Percentiles rank a stretch among this genome's conserved stretches.
Conservation (phyloP, 2,113 vertebrate species). For the Orientallactaga bullata region DNA sequence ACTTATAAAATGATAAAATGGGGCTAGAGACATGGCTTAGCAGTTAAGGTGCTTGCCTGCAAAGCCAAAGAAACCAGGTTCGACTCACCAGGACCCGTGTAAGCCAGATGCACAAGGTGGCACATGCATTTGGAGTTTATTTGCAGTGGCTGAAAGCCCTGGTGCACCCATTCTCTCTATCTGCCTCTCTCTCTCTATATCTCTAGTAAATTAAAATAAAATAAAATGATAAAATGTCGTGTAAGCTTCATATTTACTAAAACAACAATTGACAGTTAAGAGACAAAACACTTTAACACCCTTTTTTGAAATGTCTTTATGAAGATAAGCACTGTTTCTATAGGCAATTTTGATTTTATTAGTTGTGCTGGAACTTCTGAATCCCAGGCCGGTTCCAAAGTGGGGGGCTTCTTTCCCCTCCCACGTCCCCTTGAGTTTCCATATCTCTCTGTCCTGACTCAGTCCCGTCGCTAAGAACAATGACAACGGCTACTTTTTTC, state of each 20-base stretch:
- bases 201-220: too few species aligned
- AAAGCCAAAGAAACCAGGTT: too few species aligned
- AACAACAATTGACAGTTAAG: constrained; percentile 3
- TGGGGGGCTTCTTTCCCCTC: background rate
- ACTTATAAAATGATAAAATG: constrained; percentile 7
- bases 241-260: constrained; percentile 35
- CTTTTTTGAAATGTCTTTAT: background rate
- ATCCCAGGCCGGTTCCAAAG: background rate
- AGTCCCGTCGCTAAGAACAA: too few species aligned
- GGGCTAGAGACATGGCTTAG: too few species aligned
- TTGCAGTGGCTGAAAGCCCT: too few species aligned
- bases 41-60: too few species aligned
- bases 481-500: background rate
- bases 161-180: too few species aligned
- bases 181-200: too few species aligned
- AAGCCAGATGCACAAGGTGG: too few species aligned
- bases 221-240: constrained; percentile 33
- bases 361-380: background rate
- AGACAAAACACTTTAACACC: background rate
- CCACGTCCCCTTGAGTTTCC: background rate
- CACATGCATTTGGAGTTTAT: too few species aligned
- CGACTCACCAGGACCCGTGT: too few species aligned
- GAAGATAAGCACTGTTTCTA: background rate
- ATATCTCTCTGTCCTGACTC: background rate
- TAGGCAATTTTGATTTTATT: background rate